Evolutionary conservation across 2,113 vertebrate genomes (phyloP).

Genomic region (Corythaeola cristata): DNA sequence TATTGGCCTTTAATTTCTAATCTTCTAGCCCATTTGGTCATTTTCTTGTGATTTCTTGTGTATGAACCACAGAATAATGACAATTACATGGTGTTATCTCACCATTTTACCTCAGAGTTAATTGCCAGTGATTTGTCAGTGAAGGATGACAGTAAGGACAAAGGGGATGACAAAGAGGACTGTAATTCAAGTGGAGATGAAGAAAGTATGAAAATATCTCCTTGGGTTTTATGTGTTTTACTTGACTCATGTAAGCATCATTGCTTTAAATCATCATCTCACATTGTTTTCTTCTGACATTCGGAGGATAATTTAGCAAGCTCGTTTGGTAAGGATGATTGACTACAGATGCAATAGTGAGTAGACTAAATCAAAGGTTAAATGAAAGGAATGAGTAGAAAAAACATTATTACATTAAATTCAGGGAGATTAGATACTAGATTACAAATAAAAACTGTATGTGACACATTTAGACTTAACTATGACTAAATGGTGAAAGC

Average conservation of each 20-base stretch:
- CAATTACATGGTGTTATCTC: background rate
- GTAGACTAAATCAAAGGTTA: background rate
- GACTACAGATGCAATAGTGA: constrained; percentile 30
- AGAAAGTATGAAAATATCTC: constrained; percentile 49
- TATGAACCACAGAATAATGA: constrained; percentile 8
- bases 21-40: constrained; percentile 20
- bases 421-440: background rate
- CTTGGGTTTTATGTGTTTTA: constrained; percentile 27
- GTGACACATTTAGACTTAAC: background rate
- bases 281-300: constrained; percentile 45
- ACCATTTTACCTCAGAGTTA: constrained; percentile 6
- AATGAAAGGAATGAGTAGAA: background rate
- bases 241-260: constrained; percentile 9
- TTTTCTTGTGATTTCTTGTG: constrained; percentile 1
- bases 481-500: background rate
- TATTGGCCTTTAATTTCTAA: constrained; percentile 28
- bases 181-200: constrained; percentile 22
- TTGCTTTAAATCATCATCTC: constrained; percentile 55
- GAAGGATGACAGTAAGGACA: constrained; percentile 2
- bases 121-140: constrained; percentile 13
- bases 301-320: constrained; percentile 45
- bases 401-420: background rate
- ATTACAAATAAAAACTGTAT: background rate
- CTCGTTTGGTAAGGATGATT: constrained; percentile 16
- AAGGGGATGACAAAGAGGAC: constrained; percentile 5